Evolutionary conservation across 2,797 vertebrate genomes (phyloP).

Genomic region (Rhodeus uyekii): DNA sequence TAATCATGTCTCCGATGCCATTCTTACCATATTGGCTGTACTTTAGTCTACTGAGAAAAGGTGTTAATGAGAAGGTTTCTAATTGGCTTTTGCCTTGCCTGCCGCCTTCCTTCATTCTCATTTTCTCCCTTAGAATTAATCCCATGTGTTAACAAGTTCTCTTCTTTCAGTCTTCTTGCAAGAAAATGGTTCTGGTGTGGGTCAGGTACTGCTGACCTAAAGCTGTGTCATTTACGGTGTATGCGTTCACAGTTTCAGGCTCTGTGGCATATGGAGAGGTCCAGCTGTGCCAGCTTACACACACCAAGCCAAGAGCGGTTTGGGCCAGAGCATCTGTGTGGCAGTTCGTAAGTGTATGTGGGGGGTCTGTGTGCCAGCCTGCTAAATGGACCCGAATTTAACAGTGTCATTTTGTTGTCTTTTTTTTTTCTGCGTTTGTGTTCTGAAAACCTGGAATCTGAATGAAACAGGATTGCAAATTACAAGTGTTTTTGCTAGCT

Average conservation of each 20-base stretch:
- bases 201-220: neutral
- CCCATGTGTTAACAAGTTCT: slow-evolving; percentile 44
- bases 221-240: slow-evolving; percentile 22
- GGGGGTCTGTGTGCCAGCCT: slow-evolving; percentile 33
- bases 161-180: neutral
- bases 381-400: slow-evolving; percentile 50
- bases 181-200: neutral
- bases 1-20: too few relatives aligned
- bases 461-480: neutral
- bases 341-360: slow-evolving; percentile 42
- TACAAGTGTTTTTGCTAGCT: neutral
- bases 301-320: slow-evolving; percentile 53
- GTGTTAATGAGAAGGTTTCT: neutral
- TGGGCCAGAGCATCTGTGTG: slow-evolving; percentile 53
- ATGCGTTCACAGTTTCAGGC: slow-evolving; percentile 35
- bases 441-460: slow-evolving; percentile 17
- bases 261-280: slow-evolving; percentile 52
- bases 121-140: slow-evolving; percentile 3
- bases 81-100: neutral
- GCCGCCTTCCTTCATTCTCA: neutral
- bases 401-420: slow-evolving; percentile 45
- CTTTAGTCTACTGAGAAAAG: neutral
- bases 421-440: slow-evolving; percentile 4
- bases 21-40: neutral
- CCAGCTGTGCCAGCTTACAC: slow-evolving; percentile 54